phyloP scores from a whole-genome alignment of 1,140 invertebrate species.

The Thalassaphorura encarpata region DNA sequence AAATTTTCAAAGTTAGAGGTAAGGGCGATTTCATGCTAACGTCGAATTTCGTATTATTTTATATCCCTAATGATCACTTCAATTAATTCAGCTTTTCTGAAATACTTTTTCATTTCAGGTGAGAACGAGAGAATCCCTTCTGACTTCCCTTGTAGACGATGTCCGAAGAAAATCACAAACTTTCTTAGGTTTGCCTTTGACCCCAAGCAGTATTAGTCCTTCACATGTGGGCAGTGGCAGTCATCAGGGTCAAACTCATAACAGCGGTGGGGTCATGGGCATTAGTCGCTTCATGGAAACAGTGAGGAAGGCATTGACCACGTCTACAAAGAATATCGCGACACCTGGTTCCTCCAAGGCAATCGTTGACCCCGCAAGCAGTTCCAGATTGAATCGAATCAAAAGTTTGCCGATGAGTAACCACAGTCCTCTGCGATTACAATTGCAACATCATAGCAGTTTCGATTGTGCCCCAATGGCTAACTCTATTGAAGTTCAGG shows the following conservation, averaged over 20 bases:
- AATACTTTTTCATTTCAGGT: constrained; percentile 43
- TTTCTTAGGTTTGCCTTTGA: constrained; percentile 58
- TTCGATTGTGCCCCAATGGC: too few species aligned
- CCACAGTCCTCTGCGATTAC: too few species aligned
- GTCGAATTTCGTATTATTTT: too few species aligned
- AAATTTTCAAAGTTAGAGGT: constrained; percentile 91
- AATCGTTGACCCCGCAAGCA: too few species aligned
- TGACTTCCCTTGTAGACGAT: constrained; percentile 79
- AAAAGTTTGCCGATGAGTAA: too few species aligned
- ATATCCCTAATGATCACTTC: too few species aligned
- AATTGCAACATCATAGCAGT: too few species aligned
- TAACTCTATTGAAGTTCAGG: too few species aligned
- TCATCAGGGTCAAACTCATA: constrained; percentile 33
- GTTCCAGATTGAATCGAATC: too few species aligned
- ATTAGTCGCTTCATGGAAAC: constrained; percentile 81
- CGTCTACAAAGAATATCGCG: constrained; percentile 42
- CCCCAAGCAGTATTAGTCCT: too few species aligned
- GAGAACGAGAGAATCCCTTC: constrained; percentile 74
- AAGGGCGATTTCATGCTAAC: too few species aligned
- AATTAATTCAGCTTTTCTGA: too few species aligned
- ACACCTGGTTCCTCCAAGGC: constrained; percentile 42
- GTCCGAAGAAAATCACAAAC: constrained; percentile 73
- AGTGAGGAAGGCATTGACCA: constrained; percentile 57
- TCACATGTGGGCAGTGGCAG: constrained; percentile 47
- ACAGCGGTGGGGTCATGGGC: constrained; percentile 44